Percentiles rank a stretch among this genome's conserved stretches.
phyloP scores from a whole-genome alignment of 2,113 vertebrate species.

The Mirza zaza region DNA sequence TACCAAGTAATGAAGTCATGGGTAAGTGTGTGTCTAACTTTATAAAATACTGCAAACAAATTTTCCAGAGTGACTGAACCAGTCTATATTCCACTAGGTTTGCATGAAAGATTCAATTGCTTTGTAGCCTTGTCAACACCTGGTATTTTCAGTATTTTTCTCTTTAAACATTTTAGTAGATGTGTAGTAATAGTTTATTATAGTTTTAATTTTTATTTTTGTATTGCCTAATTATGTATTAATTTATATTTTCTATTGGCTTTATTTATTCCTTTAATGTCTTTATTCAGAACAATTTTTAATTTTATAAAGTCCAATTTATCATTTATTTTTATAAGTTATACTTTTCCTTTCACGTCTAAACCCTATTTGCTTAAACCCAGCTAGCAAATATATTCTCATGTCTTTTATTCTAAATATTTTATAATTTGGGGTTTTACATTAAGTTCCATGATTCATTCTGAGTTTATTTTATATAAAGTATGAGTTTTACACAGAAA shows the following conservation, averaged over 20 bases:
- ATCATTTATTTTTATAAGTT: not conserved
- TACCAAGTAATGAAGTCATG: not conserved
- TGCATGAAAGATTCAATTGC: not conserved
- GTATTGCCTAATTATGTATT: not conserved
- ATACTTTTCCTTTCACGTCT: not conserved
- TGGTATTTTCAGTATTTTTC: not conserved
- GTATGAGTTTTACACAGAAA: not conserved
- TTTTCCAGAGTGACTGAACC: not conserved
- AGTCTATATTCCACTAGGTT: not conserved
- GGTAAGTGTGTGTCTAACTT: not conserved
- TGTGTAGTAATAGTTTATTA: not conserved
- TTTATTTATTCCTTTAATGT: not conserved
- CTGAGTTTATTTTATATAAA: not conserved
- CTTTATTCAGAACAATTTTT: not conserved
- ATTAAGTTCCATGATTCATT: not conserved
- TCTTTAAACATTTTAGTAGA: not conserved
- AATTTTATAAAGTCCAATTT: not conserved
- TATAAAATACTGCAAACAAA: not conserved
- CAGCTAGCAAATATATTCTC: not conserved
- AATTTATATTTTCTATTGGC: not conserved
- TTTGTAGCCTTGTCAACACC: not conserved
- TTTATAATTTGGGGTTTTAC: not conserved
- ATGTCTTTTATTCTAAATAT: not conserved
- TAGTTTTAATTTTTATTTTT: not conserved
- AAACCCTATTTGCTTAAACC: not conserved